phyloP scores from a whole-genome alignment of 2,888 invertebrate species.

The Allophyes oxyacanthae region DNA sequence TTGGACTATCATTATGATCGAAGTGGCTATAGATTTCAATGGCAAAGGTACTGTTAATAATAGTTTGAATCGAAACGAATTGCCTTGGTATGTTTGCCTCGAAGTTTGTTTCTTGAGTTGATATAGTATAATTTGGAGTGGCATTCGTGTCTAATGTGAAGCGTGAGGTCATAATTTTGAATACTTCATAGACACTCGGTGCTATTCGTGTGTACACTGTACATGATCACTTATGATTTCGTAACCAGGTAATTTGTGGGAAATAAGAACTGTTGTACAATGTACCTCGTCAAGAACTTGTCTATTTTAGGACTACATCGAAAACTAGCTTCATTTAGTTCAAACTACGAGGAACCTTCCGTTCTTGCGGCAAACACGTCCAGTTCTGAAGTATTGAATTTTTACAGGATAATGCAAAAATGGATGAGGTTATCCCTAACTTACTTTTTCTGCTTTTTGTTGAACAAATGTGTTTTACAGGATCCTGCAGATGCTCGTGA shows the following conservation, averaged over 20 bases:
- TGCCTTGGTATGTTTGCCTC: constrained; percentile 17
- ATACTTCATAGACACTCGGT: constrained; percentile 15
- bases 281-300: constrained; percentile 19
- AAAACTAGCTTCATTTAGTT: constrained; percentile 20
- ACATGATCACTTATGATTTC: constrained; percentile 45
- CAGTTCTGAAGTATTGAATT: no score
- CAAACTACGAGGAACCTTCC: no score
- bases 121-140: constrained; percentile 25
- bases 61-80: background rate
- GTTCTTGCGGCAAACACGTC: no score
- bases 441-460: no score
- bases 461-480: no score
- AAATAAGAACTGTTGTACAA: constrained; percentile 61
- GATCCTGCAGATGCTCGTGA: no score
- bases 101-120: constrained; percentile 14
- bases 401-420: no score
- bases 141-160: constrained; percentile 42
- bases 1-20: background rate
- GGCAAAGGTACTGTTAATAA: no score
- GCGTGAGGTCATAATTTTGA: constrained; percentile 41
- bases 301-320: background rate
- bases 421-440: no score
- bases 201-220: constrained; percentile 13
- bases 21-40: background rate
- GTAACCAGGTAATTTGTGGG: constrained; percentile 63